Conservation (phyloP, 2,113 vertebrate species). For the Rhegmatorhina hoffmannsi region DNA sequence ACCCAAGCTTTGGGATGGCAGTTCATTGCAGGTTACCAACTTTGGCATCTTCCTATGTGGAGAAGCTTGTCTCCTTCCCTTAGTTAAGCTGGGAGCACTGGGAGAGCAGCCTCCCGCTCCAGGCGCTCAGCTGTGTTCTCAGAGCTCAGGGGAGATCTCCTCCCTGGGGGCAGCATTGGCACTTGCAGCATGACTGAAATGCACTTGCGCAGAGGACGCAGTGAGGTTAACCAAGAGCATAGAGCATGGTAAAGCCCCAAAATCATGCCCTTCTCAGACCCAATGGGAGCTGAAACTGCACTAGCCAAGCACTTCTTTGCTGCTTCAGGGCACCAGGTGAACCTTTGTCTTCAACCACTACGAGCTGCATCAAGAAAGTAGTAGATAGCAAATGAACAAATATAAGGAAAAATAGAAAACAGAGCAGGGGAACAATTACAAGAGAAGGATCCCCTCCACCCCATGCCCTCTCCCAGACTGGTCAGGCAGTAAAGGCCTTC, state of each 20-base stretch:
- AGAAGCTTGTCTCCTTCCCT: not conserved
- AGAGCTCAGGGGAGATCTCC: not conserved
- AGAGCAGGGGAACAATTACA: not conserved
- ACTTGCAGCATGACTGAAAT: not conserved
- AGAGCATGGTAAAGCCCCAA: not conserved
- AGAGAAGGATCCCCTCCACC: not conserved
- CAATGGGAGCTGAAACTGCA: not conserved
- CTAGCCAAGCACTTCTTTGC: not conserved
- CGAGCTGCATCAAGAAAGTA: not conserved
- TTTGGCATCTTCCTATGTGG: rapidly evolving
- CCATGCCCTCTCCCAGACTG: not conserved
- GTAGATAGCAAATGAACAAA: not conserved
- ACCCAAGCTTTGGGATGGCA: not conserved
- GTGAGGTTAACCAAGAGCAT: not conserved
- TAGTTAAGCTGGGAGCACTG: not conserved
- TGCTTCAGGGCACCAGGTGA: not conserved
- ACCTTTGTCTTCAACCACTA: not conserved
- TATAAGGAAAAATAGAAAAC: not conserved
- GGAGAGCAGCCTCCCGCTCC: not conserved
- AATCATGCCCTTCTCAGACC: not conserved
- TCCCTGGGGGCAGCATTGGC: rapidly evolving
- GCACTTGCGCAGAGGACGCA: rapidly evolving
- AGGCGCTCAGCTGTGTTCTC: rapidly evolving
- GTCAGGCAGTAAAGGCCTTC: not conserved
- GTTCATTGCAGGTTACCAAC: not conserved